Percentiles rank a stretch among this genome's conserved stretches.
Conservation (phyloP, 2,888 invertebrate species). For the Diloba caeruleocephala region DNA sequence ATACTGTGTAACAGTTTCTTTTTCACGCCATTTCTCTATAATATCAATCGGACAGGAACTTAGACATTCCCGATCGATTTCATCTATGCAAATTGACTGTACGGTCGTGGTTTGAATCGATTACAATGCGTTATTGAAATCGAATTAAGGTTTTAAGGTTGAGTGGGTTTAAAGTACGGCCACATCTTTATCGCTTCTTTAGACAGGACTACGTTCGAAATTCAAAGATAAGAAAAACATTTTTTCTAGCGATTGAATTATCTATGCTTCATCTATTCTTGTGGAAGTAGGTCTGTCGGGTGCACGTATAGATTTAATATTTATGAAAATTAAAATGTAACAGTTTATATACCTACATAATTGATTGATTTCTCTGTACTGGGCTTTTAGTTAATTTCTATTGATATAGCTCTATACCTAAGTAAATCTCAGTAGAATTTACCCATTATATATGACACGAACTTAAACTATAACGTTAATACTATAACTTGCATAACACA, state of each 20-base stretch:
- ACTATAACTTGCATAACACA: no score
- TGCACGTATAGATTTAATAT: neutral
- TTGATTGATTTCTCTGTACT: no score
- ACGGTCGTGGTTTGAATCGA: slow-evolving; percentile 44
- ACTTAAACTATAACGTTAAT: no score
- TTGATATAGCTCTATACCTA: no score
- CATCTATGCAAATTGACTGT: slow-evolving; percentile 42
- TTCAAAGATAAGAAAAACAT: slow-evolving; percentile 6
- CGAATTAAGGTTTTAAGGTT: slow-evolving; percentile 42
- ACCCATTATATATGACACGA: no score
- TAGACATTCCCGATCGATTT: slow-evolving; percentile 47
- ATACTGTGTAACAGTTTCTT: slow-evolving; percentile 32
- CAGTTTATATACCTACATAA: no score
- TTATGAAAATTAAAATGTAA: no score
- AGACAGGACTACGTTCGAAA: slow-evolving; percentile 12
- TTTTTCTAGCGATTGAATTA: neutral
- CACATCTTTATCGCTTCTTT: slow-evolving; percentile 20
- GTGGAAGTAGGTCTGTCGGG: neutral
- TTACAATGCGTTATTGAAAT: slow-evolving; percentile 46
- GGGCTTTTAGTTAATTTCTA: no score
- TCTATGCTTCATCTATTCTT: neutral
- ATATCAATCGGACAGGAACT: slow-evolving; percentile 32
- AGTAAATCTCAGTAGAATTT: no score
- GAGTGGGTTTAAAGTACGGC: slow-evolving; percentile 20
- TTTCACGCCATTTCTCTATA: slow-evolving; percentile 29